Evolutionary conservation across 2,113 vertebrate species (phyloP), one percentile per base, ranked within the genome.

Genomic region (Micromys minutus): DNA sequence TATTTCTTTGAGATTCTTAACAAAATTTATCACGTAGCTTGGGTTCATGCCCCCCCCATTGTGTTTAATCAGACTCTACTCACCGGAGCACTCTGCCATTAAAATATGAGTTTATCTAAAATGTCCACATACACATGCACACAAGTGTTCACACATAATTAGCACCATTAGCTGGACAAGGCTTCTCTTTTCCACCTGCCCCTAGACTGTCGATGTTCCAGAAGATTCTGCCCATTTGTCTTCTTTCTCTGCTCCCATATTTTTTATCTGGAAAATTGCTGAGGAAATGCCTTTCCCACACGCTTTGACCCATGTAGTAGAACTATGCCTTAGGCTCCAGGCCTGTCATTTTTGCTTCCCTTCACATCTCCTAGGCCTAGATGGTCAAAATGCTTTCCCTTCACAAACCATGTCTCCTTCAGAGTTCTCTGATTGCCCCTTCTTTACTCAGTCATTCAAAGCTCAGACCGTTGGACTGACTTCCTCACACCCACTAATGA

Each of bases 21-120:
- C 61, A 16, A 19, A 4, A 72, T 50, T 57, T 57, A 24, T 83
- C 83, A 67, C 57, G n/a, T 80, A 91, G 9, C 57, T 26, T 88
- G 71, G 52, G 57, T 19, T 94, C n/a, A n/a, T n/a, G n/a, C 61
- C 31, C 15, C 39, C 63, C 75, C 67, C 36, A 67, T 12, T 42
- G 3, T 92, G n/a, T 59, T 67, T 57, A 57, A 50, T 39, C 26
- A 76, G 12, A 72, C 21, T 31, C 29, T 22, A 39, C 13, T 7
- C 52, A 86, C 31, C 2, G 57, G n/a, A 29, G 75, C 34, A 42
- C 50, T 75, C 65, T 22, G 7, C 86, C 52, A 55, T 61, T 94
- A 80, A 96, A 80, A 81, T 90, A 15, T 45, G 69, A 80, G 80
- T 71, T 61, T 45, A 52, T 72, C 74, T 89, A 52, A 90, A 92